Base-by-base conservation (phyloP, 2,888 invertebrate genomes). In the Chromoteleia sp. region DNA sequence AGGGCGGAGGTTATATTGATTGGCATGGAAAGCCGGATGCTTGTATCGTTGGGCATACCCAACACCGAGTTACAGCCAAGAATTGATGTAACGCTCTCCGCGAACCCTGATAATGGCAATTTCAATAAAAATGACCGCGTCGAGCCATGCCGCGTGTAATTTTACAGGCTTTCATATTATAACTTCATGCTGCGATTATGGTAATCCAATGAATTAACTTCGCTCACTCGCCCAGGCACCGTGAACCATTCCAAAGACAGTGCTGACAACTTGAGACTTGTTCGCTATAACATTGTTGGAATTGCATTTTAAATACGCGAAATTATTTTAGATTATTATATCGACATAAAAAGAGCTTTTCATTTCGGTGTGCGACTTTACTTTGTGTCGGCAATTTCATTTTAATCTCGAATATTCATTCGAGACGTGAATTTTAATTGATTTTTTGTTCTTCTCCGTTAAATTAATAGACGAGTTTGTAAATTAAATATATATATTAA, bases 161-260 rank as follows among this genome's bases (percentile, higher is more conserved):
- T 86, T 85, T 84, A 82, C 85, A 85, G 84, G 76, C 84, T 82
- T 68, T 82, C 76, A 73, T 84, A 84, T 83, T 85, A 84, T 81
- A 83, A 85, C 81, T 84, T 80, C 80, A 80, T 75, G 81, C 77
- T 80, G 81, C 84, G 84, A 85, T 87, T 86, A 87, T 86, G 86
- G 83, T 85, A 86, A 87, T 87, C 82, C 84, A 84, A 85, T 84
- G 84, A 84, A 86, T 86, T 84, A 74, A 77, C 73, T 58, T 33
- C 15, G 59, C 56, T 59, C 59, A 33, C 48, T 50, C 73, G 79
- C 68, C 83, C 85, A 82, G 78, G 84, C 41, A 36, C 43, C 33
- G 56, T 65, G 56, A 54, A 70, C 56, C 58, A 36, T 45, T 33
- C 71, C 71, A 43, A 30, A 59, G 71, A 54, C 76, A 73, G 81